Evolutionary conservation across 2,113 vertebrate species (phyloP).

Genomic region (Rhinoderma darwinii): DNA sequence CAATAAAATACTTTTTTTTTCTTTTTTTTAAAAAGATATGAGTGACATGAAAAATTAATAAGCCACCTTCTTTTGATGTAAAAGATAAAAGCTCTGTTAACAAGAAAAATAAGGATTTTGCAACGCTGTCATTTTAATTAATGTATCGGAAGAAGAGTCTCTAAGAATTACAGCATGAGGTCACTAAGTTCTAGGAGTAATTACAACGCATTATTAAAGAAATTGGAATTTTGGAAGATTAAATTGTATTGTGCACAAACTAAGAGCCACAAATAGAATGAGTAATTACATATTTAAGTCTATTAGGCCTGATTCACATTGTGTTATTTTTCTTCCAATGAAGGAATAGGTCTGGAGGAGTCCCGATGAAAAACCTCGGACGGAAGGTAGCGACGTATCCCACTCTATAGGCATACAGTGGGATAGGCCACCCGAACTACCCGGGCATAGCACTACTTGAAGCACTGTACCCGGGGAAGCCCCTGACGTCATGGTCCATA

Average conservation of each 20-base stretch:
- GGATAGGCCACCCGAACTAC: too few relatives aligned
- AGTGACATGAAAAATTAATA: not conserved
- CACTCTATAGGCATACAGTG: too few relatives aligned
- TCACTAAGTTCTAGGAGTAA: slow-evolving; percentile 2
- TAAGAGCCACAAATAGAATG: slow-evolving; percentile 4
- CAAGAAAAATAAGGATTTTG: not conserved
- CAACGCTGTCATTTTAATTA: slow-evolving; percentile 29
- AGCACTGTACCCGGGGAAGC: too few relatives aligned
- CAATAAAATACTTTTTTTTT: not conserved
- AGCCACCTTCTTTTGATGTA: slow-evolving; percentile 14
- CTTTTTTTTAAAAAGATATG: not conserved
- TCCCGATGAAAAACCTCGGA: too few relatives aligned
- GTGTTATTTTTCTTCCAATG: too few relatives aligned
- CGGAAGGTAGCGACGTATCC: too few relatives aligned
- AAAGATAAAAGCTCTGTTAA: slow-evolving; percentile 5
- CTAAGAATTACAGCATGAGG: slow-evolving; percentile 10
- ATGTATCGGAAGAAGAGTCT: not conserved
- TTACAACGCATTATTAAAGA: not conserved
- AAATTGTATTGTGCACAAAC: not conserved
- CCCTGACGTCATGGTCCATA: too few relatives aligned
- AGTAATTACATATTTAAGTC: not conserved
- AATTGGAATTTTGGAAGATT: slow-evolving; percentile 4
- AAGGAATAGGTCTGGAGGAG: too few relatives aligned
- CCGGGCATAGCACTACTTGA: too few relatives aligned
- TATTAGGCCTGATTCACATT: too few relatives aligned